Percentiles rank a stretch among this genome's conserved stretches.
Evolutionary conservation across 2,888 invertebrate species (phyloP).

Genomic region (Bruchidius siliquastri): DNA sequence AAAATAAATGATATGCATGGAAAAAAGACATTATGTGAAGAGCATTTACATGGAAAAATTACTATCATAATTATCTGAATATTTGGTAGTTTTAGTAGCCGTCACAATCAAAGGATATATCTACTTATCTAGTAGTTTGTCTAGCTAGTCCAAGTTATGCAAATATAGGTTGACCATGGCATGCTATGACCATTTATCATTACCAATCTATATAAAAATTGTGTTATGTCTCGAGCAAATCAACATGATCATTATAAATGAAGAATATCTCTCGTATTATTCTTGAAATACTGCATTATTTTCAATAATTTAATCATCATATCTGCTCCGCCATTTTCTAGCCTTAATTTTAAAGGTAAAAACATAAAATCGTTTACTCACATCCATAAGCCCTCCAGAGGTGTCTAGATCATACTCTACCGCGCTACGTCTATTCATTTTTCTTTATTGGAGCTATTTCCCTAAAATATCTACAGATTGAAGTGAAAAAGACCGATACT

Average conservation of each 20-base stretch:
- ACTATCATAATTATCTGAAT: no score
- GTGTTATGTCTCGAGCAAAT: background rate
- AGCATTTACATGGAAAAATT: no score
- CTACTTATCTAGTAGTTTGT: no score
- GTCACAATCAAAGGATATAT: no score
- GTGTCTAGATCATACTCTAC: conserved; percentile 73
- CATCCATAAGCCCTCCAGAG: conserved; percentile 83
- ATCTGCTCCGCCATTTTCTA: conserved; percentile 29
- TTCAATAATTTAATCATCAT: background rate
- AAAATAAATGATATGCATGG: no score
- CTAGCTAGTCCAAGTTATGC: background rate
- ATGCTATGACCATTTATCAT: background rate
- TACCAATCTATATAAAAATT: background rate
- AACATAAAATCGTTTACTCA: conserved; percentile 48
- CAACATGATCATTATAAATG: background rate
- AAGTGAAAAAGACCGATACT: background rate
- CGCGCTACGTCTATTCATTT: conserved; percentile 39
- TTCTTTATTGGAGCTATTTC: background rate
- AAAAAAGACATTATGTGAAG: no score
- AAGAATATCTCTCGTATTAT: background rate
- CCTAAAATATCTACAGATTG: background rate
- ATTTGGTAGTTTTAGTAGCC: no score
- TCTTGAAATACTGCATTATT: background rate
- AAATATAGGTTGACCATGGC: background rate
- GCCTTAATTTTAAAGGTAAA: conserved; percentile 13